phyloP scores from a whole-genome alignment of 92 coral and sea anemone species.

The Phenganax subtilis region DNA sequence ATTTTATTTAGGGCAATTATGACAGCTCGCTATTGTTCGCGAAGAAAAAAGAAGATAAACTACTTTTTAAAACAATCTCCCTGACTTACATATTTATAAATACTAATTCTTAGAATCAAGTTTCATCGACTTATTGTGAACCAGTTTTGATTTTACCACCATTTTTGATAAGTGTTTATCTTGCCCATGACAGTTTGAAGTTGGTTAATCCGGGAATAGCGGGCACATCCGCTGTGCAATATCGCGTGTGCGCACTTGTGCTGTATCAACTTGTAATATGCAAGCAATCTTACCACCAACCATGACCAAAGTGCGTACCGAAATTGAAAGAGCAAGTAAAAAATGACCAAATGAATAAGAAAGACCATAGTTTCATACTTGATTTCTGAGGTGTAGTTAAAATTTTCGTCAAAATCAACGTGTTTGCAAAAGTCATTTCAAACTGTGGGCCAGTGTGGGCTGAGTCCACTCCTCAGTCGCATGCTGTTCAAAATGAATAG shows the following conservation, averaged over 20 bases:
- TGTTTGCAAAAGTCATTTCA: no score
- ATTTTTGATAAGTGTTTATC: conserved; percentile 10
- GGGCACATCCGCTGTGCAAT: conserved; percentile 22
- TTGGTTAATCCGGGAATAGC: conserved; percentile 36
- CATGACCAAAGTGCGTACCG: background rate
- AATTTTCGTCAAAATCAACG: background rate
- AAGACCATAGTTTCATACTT: background rate
- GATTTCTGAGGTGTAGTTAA: background rate
- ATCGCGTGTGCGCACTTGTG: conserved; percentile 13
- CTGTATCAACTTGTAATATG: background rate
- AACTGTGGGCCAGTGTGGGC: no score
- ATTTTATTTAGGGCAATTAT: conserved; percentile 32
- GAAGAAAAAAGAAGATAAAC: conserved; percentile 19
- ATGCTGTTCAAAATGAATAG: no score
- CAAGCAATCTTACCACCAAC: conserved; percentile 3
- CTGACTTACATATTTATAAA: background rate
- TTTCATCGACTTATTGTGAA: background rate
- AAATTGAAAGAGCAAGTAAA: background rate
- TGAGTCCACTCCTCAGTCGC: no score
- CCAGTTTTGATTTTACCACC: conserved; percentile 1
- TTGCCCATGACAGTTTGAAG: background rate
- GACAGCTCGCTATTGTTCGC: conserved; percentile 31
- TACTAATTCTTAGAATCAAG: background rate
- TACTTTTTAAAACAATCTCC: conserved; percentile 2
- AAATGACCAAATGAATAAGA: background rate